These are phyloP conservation scores for Polia nebulosa DNA, from an alignment of 2,888 invertebrate species.

Conservation along the genomic window DNA sequence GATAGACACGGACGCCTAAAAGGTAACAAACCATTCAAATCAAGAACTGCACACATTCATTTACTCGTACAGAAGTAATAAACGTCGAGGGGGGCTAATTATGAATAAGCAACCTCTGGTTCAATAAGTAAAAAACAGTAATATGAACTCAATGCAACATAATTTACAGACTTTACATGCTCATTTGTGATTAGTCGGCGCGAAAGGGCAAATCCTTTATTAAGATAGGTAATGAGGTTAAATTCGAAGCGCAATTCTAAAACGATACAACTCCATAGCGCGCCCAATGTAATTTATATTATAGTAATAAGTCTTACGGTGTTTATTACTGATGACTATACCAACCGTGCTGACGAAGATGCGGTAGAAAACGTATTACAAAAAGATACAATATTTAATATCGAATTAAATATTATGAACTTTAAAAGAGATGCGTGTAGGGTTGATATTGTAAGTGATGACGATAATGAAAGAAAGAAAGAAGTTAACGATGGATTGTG, in stretches of 20 bases:
- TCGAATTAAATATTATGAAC: constrained; percentile 81
- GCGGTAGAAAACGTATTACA: constrained; percentile 89
- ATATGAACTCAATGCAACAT: constrained; percentile 89
- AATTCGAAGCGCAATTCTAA: constrained; percentile 77
- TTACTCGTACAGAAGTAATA: constrained; percentile 89
- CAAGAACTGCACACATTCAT: constrained; percentile 81
- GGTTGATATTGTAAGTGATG: constrained; percentile 84
- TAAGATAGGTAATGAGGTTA: constrained; percentile 92
- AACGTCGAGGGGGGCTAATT: constrained; percentile 90
- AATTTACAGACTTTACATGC: constrained; percentile 91
- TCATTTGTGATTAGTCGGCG: constrained; percentile 91
- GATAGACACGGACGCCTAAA: constrained; percentile 72
- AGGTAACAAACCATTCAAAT: constrained; percentile 77
- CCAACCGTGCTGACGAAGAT: constrained; percentile 86
- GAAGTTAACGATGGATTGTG: constrained; percentile 91
- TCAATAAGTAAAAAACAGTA: constrained; percentile 85
- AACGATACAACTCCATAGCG: constrained; percentile 74
- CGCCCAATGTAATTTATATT: constrained; percentile 78
- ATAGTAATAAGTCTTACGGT: constrained; percentile 79
- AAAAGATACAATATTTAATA: constrained; percentile 86
- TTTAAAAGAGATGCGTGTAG: constrained; percentile 79
- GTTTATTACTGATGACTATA: constrained; percentile 75
- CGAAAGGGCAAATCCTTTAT: constrained; percentile 91
- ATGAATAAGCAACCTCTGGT: constrained; percentile 87
- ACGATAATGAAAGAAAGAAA: constrained; percentile 89